Conservation (phyloP, 2,888 invertebrate genomes). For the Pseudococcus viburni region DNA sequence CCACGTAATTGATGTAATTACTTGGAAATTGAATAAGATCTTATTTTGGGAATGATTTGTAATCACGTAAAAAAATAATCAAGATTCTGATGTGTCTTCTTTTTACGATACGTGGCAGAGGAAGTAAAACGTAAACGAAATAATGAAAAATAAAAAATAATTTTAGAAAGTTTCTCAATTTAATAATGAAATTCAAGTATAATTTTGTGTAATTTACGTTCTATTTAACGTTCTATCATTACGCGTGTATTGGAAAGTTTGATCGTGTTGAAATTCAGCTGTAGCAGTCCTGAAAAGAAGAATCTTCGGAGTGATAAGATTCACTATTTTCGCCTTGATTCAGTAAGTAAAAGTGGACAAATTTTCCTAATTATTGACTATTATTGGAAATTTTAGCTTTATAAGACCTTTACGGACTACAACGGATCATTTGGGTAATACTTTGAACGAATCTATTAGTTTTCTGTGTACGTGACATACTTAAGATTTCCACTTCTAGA, state of each 20-base stretch:
- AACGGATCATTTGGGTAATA: not conserved
- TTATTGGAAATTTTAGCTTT: not conserved
- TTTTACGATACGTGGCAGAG: conserved; percentile 47
- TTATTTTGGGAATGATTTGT: conserved; percentile 14
- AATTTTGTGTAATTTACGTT: not conserved
- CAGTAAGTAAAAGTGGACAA: not conserved
- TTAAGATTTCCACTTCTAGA: not conserved
- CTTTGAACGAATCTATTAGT: not conserved
- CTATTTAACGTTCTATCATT: not conserved
- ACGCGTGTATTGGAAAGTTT: not conserved
- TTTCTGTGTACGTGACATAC: not conserved
- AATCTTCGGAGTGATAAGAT: conserved; percentile 15
- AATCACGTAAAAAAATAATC: conserved; percentile 14
- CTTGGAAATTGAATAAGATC: not conserved
- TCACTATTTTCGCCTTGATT: conserved; percentile 20
- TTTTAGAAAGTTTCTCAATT: not conserved
- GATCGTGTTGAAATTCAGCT: not conserved
- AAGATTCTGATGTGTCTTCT: conserved; percentile 33
- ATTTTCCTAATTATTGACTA: not conserved
- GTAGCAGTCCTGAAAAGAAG: not conserved
- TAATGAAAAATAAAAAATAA: conserved; percentile 37
- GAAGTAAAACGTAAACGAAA: conserved; percentile 35
- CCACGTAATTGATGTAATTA: not conserved
- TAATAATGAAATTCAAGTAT: not conserved
- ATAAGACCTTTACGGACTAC: not conserved